A percentile compares a stretch with the other conserved stretches of the same genome.
Evolutionary conservation across 2,113 vertebrate genomes (phyloP).

Genomic region (Empidonax traillii): DNA sequence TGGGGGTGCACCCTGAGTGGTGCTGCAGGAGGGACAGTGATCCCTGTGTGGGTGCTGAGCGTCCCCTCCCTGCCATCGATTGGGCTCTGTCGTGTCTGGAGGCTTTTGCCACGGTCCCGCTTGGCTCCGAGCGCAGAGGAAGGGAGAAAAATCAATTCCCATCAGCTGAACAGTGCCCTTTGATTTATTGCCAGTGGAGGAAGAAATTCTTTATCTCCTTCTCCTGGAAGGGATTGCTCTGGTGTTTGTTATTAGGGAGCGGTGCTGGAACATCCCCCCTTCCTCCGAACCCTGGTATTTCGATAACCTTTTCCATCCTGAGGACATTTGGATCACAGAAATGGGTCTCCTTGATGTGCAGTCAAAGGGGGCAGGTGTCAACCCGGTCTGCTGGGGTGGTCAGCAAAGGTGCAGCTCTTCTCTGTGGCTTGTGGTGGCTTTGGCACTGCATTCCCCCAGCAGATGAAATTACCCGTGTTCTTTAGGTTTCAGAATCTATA

Average conservation of each 20-base stretch:
- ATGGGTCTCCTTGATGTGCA: accelerated
- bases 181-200: constrained; percentile 65
- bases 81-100: background rate
- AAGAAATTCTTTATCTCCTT: constrained; percentile 62
- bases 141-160: constrained; percentile 70
- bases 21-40: background rate
- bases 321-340: background rate
- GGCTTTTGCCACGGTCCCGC: accelerated
- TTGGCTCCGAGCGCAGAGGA: background rate
- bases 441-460: background rate
- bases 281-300: constrained; percentile 17
- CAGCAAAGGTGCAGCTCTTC: background rate
- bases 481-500: background rate
- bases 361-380: background rate
- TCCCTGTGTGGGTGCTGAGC: accelerated
- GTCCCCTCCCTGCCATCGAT: background rate
- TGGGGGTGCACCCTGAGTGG: accelerated
- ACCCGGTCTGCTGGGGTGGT: background rate
- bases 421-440: background rate
- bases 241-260: background rate
- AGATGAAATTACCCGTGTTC: background rate
- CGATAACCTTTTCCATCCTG: constrained; percentile 52
- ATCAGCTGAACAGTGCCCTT: constrained; percentile 47
- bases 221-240: constrained; percentile 25
- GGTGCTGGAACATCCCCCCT: background rate